Evolutionary conservation across 1,140 invertebrate species (phyloP), one percentile per base, ranked within the genome.

Genomic region (Nylanderia fulva): DNA sequence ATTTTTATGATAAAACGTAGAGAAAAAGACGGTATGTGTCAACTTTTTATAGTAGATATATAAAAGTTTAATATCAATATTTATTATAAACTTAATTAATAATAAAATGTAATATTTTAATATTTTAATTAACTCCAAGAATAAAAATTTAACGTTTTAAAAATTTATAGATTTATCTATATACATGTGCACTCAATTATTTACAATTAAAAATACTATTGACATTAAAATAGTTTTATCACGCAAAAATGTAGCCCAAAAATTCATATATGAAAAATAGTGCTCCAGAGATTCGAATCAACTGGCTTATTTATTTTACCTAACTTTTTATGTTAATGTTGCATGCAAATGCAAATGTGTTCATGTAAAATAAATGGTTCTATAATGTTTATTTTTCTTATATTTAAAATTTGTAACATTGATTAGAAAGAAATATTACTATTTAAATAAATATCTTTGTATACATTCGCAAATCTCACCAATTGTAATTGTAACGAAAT

Each of bases 291-390:
- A 66, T 79, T 52, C 52, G 13, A 21, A 21, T 77, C 60, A 36
- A 54, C 24, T 9, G 27, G 11, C 13, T 68, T 69, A 29, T 61
- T 66, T 39, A 27, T 54, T 56, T 54, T 69, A 69, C 29, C 15
- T 21, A 29, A 56, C 24, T 69, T 80, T 69, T 80, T 79, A 54
- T 54, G 29, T 68, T 68, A 71, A 71, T 39, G 33, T 56, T 80
- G n/a, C 75, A 80, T 52, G 27, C 42, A 64, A 79, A 54, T 79
- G 42, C 13, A 33, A 66, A 39, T 11, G 8, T 24, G 5, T 69
- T 69, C 29, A 29, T 5, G 27, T 77, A 5, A 48, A 48, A 58
- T 42, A 15, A 24, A 54, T 29, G 7, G 21, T 68, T 54, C 1
- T 8, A 54, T 13, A 1, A 54, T 54, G 24, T 0, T 66, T 79